These are phyloP conservation scores for Thoracochromis brauschi DNA, from an alignment of 2,113 vertebrate genomes.

Conservation along the genomic window DNA sequence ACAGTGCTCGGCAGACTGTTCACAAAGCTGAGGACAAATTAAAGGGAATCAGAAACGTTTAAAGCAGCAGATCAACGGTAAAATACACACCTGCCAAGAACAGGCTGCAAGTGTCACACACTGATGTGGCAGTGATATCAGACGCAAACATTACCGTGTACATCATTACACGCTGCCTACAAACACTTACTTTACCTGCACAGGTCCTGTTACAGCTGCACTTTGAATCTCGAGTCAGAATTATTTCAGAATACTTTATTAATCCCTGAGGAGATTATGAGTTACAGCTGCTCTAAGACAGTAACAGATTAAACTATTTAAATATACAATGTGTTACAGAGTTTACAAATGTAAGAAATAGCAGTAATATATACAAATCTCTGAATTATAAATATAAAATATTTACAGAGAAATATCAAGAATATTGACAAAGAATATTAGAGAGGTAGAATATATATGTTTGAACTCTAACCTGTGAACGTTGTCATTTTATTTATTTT, in stretches of 20 bases:
- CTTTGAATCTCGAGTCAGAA: not conserved
- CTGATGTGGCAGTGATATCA: not conserved
- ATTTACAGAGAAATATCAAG: too few relatives aligned
- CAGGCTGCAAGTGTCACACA: not conserved
- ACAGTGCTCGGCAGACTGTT: accelerated
- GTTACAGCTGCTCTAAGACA: too few relatives aligned
- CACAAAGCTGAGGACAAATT: not conserved
- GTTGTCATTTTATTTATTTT: accelerated
- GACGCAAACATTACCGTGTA: accelerated
- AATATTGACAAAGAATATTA: too few relatives aligned
- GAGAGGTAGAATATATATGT: accelerated
- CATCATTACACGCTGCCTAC: not conserved
- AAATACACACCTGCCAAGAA: not conserved
- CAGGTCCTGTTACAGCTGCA: not conserved
- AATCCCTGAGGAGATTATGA: too few relatives aligned
- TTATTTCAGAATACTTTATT: not conserved
- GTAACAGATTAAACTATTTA: too few relatives aligned
- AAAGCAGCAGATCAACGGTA: accelerated
- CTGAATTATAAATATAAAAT: too few relatives aligned
- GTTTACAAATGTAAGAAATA: too few relatives aligned
- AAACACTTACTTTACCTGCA: not conserved
- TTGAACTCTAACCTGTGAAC: too few relatives aligned
- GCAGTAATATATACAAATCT: too few relatives aligned
- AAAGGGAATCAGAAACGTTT: not conserved
- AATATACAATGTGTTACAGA: too few relatives aligned